A percentile compares a stretch with the other conserved stretches of the same genome.
These are phyloP conservation scores for Pycnonotus jocosus DNA, from an alignment of 2,113 vertebrate genomes.

Conservation along the genomic window DNA sequence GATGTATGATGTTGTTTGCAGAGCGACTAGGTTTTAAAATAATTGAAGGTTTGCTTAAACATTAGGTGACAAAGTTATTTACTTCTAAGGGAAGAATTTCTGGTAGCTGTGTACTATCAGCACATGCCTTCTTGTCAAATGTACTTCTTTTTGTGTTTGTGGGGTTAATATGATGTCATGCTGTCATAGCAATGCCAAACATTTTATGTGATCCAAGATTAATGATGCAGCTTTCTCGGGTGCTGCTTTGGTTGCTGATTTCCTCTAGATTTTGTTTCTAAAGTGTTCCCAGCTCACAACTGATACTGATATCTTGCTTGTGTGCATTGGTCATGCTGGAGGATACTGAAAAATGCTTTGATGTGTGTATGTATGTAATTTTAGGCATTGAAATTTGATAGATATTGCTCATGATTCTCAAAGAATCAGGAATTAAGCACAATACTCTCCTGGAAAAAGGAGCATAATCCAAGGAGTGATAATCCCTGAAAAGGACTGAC, in stretches of 20 bases:
- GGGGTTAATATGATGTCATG: not conserved
- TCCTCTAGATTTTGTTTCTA: not conserved
- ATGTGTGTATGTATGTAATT: not conserved
- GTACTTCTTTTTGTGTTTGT: not conserved
- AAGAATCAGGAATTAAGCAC: not conserved
- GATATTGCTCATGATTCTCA: not conserved
- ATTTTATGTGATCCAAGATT: not conserved
- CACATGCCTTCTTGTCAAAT: not conserved
- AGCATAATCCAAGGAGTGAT: not conserved
- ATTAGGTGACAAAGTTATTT: not conserved
- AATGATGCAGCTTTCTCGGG: not conserved
- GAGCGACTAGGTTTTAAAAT: not conserved
- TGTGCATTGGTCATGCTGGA: not conserved
- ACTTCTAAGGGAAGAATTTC: not conserved
- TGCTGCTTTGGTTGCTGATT: not conserved
- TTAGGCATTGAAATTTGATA: not conserved
- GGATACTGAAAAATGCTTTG: not conserved
- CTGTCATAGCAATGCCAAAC: not conserved
- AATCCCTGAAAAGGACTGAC: not conserved
- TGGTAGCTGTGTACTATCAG: not conserved
- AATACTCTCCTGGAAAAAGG: not conserved
- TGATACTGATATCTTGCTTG: not conserved
- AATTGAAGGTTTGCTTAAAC: not conserved
- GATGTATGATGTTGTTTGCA: rapidly evolving
- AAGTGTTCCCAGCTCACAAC: not conserved